Evolutionary conservation across 2,113 vertebrate species (phyloP).

Genomic region (Phoxinus phoxinus): DNA sequence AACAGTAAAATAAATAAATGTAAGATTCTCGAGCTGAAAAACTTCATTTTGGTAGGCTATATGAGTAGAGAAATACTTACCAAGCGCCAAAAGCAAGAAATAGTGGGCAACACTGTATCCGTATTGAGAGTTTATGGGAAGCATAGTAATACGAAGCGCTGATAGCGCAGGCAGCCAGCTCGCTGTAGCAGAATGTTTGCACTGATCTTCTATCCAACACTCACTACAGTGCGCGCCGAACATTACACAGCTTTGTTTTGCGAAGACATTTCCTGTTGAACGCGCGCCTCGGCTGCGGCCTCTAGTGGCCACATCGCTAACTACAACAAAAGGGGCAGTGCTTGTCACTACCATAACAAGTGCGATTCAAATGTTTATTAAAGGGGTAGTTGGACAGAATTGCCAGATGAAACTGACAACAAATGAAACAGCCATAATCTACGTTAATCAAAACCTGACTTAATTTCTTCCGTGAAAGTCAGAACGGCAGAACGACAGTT

Average conservation of each 20-base stretch:
- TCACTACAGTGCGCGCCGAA: slow-evolving; percentile 45
- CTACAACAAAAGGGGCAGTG: not conserved
- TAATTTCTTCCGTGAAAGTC: not conserved
- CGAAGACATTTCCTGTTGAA: slow-evolving; percentile 53
- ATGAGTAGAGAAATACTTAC: slow-evolving; percentile 65
- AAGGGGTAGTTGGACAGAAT: not conserved
- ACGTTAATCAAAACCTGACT: no score
- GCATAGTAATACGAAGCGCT: slow-evolving; percentile 64
- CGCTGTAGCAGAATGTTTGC: slow-evolving; percentile 46
- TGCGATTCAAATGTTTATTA: not conserved
- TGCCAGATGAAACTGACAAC: not conserved
- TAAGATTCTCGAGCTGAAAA: not conserved
- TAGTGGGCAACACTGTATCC: slow-evolving; percentile 64
- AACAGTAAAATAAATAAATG: not conserved
- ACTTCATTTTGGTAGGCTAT: not conserved
- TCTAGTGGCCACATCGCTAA: slow-evolving; percentile 62
- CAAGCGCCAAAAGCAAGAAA: slow-evolving; percentile 65
- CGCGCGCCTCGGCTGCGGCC: slow-evolving; percentile 68
- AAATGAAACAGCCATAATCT: no score
- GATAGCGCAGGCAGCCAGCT: slow-evolving; percentile 50
- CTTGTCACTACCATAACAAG: not conserved
- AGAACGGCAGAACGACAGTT: not conserved
- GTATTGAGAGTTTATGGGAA: slow-evolving; percentile 46
- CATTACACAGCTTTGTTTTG: slow-evolving; percentile 33
- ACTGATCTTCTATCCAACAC: slow-evolving; percentile 22